Conservation (phyloP, 2,113 vertebrate species). For the Podarcis raffonei region DNA sequence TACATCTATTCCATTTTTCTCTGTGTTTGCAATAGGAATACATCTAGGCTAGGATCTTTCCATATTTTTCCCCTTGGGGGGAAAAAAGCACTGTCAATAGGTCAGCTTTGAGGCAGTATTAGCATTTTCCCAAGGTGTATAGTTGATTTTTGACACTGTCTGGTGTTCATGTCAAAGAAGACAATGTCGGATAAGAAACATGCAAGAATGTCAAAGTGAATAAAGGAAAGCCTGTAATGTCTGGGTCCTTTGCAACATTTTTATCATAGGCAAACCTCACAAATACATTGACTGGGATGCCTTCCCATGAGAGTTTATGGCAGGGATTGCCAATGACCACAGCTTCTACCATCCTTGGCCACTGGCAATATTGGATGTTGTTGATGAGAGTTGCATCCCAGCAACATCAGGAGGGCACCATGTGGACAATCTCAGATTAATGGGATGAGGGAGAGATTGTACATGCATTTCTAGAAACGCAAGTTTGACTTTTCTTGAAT, state of each 20-base stretch:
- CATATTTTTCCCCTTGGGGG: not conserved
- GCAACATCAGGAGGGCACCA: too few species aligned
- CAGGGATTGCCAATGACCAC: not conserved
- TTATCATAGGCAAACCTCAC: not conserved
- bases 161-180: slow-evolving; percentile 3
- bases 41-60: not conserved
- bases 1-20: not conserved
- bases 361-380: too few species aligned
- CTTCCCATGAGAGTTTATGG: not conserved
- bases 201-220: not conserved
- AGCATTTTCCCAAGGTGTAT: not conserved
- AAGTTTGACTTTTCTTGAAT: not conserved
- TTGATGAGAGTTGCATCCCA: too few species aligned
- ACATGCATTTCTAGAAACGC: slow-evolving; percentile 23
- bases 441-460: not conserved
- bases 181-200: not conserved
- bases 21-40: not conserved
- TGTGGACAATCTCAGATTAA: not conserved
- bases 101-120: not conserved
- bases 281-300: not conserved
- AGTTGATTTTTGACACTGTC: not conserved
- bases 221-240: not conserved
- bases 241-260: not conserved
- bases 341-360: too few species aligned
- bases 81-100: not conserved